These are phyloP conservation scores for Malthinus seriepunctatus DNA, from an alignment of 2,888 invertebrate genomes.

Conservation along the genomic window DNA sequence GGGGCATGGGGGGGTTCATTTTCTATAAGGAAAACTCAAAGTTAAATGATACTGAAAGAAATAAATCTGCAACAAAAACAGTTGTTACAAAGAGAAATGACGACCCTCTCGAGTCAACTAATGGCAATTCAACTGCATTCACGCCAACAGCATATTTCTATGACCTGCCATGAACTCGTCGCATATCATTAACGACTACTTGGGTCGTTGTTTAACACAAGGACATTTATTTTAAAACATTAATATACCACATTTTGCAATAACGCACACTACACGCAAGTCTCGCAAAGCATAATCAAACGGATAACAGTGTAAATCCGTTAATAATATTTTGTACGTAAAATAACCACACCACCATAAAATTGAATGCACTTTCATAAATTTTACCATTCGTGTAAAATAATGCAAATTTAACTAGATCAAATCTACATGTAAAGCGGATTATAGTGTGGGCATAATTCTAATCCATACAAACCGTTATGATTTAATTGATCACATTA, in stretches of 20 bases:
- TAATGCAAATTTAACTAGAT: too few species aligned
- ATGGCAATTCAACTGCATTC: slow-evolving; percentile 21
- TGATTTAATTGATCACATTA: too few species aligned
- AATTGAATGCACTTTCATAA: too few species aligned
- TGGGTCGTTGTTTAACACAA: slow-evolving; percentile 36
- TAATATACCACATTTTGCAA: slow-evolving; percentile 7
- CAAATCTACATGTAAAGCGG: too few species aligned
- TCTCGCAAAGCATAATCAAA: background rate
- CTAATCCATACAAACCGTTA: too few species aligned
- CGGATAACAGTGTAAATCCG: background rate
- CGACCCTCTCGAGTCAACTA: slow-evolving; percentile 13
- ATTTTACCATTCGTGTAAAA: too few species aligned
- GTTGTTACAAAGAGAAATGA: slow-evolving; percentile 19
- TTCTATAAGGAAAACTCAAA: slow-evolving; percentile 5
- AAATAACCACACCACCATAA: too few species aligned
- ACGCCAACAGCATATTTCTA: slow-evolving; percentile 20
- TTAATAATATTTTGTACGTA: too few species aligned
- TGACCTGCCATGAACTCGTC: slow-evolving; percentile 38
- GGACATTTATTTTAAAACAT: slow-evolving; percentile 36
- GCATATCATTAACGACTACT: slow-evolving; percentile 25
- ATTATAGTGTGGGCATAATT: too few species aligned
- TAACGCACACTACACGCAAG: slow-evolving; percentile 5
- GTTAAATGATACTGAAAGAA: slow-evolving; percentile 7
- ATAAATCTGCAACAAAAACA: slow-evolving; percentile 8
- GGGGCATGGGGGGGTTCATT: background rate